Conservation (phyloP, 2,113 vertebrate genomes). For the Paratilapia polleni region DNA sequence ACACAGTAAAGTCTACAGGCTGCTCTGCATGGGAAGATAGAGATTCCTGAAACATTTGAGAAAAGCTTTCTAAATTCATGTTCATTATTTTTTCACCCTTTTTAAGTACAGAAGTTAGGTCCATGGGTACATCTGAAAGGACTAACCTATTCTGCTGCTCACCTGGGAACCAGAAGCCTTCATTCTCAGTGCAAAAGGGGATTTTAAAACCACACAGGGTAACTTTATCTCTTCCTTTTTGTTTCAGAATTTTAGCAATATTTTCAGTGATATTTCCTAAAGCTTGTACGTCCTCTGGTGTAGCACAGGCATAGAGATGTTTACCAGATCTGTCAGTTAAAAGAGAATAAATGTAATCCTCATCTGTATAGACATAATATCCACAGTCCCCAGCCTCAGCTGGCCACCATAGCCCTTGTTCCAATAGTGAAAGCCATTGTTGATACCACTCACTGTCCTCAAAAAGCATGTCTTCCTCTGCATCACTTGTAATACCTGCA, state of each 20-base stretch:
- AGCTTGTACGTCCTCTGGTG: slow-evolving; percentile 78
- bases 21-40: slow-evolving; percentile 83
- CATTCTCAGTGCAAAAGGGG: slow-evolving; percentile 81
- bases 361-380: slow-evolving; percentile 91
- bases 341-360: slow-evolving; percentile 90
- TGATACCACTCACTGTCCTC: slow-evolving; percentile 87
- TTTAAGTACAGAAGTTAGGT: slow-evolving; percentile 87
- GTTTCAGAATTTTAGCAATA: slow-evolving; percentile 75
- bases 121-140: slow-evolving; percentile 80
- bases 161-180: slow-evolving; percentile 79
- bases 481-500: slow-evolving; percentile 52
- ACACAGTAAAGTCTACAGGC: slow-evolving; percentile 88
- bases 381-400: slow-evolving; percentile 92
- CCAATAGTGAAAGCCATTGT: slow-evolving; percentile 89
- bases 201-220: slow-evolving; percentile 92
- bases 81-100: slow-evolving; percentile 88
- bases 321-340: slow-evolving; percentile 91
- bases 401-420: slow-evolving; percentile 94
- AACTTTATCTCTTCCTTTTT: slow-evolving; percentile 79
- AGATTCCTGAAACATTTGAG: slow-evolving; percentile 91
- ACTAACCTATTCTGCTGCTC: slow-evolving; percentile 73
- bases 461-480: slow-evolving; percentile 75
- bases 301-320: slow-evolving; percentile 88
- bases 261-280: slow-evolving; percentile 79
- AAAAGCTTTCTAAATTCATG: slow-evolving; percentile 89